Conservation (phyloP, 2,113 vertebrate species). For the Chloropsis hardwickii region DNA sequence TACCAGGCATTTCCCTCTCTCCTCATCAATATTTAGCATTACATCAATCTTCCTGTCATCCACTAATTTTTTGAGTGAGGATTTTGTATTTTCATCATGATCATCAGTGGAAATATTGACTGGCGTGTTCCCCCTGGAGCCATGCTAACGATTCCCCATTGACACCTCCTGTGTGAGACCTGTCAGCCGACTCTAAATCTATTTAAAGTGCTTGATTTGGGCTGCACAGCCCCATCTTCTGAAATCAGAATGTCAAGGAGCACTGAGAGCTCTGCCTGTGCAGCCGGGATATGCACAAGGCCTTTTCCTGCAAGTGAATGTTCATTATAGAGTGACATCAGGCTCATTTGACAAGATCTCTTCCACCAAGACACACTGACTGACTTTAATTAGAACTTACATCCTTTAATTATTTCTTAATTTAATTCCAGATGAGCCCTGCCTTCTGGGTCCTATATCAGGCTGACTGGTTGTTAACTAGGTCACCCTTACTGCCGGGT, state of each 20-base stretch:
- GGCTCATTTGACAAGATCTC: neutral
- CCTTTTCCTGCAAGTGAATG: neutral
- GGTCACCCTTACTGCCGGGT: neutral
- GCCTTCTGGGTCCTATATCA: neutral
- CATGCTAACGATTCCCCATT: neutral
- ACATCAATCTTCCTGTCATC: slow-evolving; percentile 54
- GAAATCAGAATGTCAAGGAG: neutral
- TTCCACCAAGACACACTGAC: neutral
- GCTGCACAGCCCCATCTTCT: neutral
- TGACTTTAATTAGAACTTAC: slow-evolving; percentile 42
- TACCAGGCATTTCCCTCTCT: slow-evolving; percentile 11
- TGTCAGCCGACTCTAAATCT: neutral
- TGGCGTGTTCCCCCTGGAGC: neutral
- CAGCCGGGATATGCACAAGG: fast-evolving
- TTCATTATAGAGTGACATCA: neutral
- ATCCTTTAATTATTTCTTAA: slow-evolving; percentile 44
- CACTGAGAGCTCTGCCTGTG: neutral
- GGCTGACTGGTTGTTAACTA: neutral
- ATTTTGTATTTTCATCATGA: neutral
- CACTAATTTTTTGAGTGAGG: neutral
- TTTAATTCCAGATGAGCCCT: slow-evolving; percentile 14
- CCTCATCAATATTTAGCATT: slow-evolving; percentile 45
- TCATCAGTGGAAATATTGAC: neutral
- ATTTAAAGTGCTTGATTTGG: neutral
- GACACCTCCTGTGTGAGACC: neutral